Base-by-base conservation (phyloP, 2,113 vertebrate species). In the Lates calcarifer region DNA sequence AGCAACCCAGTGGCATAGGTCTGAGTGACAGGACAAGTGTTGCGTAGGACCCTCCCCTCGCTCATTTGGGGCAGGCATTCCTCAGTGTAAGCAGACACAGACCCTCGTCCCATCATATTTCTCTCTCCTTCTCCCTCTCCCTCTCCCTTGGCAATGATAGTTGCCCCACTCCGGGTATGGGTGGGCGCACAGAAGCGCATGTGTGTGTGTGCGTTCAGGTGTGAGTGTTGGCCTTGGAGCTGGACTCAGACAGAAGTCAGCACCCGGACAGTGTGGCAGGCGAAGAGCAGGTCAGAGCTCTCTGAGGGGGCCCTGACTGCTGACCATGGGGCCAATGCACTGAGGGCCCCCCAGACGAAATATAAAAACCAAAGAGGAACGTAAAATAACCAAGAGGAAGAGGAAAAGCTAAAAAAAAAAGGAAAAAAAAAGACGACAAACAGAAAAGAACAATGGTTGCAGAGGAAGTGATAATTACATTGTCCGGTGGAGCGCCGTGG, bases 401-500 rank as follows among this genome's bases (percentile, higher is more conserved):
- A 80, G 82, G 63, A 83, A 56, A 69, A 60, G 20, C 31, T 47
- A 29, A 49, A 65, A 67, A 80, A 74, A 72, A 33, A 22, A n/a
- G n/a, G n/a, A 41, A 68, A 76, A 57, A 72, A 41, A 68, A 55
- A 63, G 60, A 76, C 61, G 15, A 66, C 8, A 74, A 4, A 83
- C 39, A 85, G 13, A 88, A 14, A 57, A 72, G 56, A 92, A 91
- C 74, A 84, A 96, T 98, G 96, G 96, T 96, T 85, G 96, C 96
- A 84, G 96, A 98, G 83, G 97, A 98, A 91, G 95, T 97, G 79
- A 93, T 96, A 82, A 95, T 99, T 88, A 96, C 96, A 61, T 92
- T 99, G 75, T 97, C 97, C 37, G 98, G 98, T 91, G 98, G 97
- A 87, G 96, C 97, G 9, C 98, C 98, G 24, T 99, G 98, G 98